These are phyloP conservation scores for Acronicta leporina DNA, from an alignment of 2,888 invertebrate genomes.

Conservation along the genomic window DNA sequence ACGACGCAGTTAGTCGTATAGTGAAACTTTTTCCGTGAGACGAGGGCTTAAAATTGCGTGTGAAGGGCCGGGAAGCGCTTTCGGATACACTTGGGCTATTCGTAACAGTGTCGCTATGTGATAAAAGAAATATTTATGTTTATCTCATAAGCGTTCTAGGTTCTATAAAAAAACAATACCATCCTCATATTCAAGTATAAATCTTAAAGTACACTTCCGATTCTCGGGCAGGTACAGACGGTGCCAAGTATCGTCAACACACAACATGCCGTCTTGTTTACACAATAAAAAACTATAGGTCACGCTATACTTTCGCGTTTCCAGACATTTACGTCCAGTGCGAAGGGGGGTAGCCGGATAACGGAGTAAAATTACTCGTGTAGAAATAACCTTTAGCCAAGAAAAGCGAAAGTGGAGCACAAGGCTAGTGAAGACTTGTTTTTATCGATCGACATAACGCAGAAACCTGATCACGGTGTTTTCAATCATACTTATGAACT, in stretches of 20 bases:
- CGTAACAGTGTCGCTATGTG: slow-evolving; percentile 19
- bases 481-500: slow-evolving; percentile 51
- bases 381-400: slow-evolving; percentile 68
- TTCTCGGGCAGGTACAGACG: slow-evolving; percentile 31
- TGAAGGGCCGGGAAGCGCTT: slow-evolving; percentile 53
- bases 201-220: background rate
- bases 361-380: slow-evolving; percentile 55
- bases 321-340: slow-evolving; percentile 40
- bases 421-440: slow-evolving; percentile 69
- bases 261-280: slow-evolving; percentile 48
- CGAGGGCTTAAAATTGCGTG: slow-evolving; percentile 65
- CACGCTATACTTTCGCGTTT: slow-evolving; percentile 48
- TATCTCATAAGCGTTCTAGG: slow-evolving; percentile 4
- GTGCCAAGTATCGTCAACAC: slow-evolving; percentile 49
- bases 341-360: slow-evolving; percentile 44
- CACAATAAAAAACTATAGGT: slow-evolving; percentile 57
- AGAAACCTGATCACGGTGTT: slow-evolving; percentile 57
- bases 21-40: slow-evolving; percentile 71
- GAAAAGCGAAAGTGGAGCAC: slow-evolving; percentile 75
- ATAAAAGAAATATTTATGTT: slow-evolving; percentile 13
- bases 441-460: slow-evolving; percentile 63
- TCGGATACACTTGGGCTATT: slow-evolving; percentile 24
- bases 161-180: too few species aligned
- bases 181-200: too few species aligned
- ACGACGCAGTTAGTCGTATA: slow-evolving; percentile 53